phyloP scores from a whole-genome alignment of 2,113 vertebrate species.

The Rhabdomys dilectus region DNA sequence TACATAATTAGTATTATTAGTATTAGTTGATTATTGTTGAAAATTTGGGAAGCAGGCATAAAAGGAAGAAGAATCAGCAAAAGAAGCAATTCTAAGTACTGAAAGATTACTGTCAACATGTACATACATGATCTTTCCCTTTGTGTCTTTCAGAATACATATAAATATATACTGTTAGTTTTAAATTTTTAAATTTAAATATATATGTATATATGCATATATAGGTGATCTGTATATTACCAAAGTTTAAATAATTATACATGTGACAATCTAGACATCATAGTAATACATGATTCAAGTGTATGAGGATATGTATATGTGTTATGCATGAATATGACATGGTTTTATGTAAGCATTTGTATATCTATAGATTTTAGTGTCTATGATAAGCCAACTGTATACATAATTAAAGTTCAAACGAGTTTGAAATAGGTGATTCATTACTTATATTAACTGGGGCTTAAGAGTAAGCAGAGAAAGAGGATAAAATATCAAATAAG shows the following conservation, averaged over 20 bases:
- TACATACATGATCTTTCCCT: background rate
- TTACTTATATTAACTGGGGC: background rate
- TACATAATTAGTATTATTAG: background rate
- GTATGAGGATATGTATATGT: background rate
- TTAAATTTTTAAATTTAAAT: background rate
- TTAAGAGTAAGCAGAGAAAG: background rate
- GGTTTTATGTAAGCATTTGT: background rate
- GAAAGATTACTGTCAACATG: background rate
- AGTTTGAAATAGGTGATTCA: conserved; percentile 37
- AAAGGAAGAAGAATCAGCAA: background rate
- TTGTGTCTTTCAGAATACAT: background rate
- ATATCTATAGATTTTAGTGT: background rate
- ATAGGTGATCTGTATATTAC: background rate
- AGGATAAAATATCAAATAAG: background rate
- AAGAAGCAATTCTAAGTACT: background rate
- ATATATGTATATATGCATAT: background rate
- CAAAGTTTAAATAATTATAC: background rate
- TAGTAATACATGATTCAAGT: background rate
- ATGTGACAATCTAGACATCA: background rate
- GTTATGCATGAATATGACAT: background rate
- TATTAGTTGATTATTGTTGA: background rate
- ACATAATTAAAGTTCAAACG: background rate
- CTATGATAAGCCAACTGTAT: background rate
- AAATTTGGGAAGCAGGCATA: background rate
- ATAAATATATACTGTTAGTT: background rate